Conservation (phyloP, 2,113 vertebrate genomes). For the Ceratotherium simum region DNA sequence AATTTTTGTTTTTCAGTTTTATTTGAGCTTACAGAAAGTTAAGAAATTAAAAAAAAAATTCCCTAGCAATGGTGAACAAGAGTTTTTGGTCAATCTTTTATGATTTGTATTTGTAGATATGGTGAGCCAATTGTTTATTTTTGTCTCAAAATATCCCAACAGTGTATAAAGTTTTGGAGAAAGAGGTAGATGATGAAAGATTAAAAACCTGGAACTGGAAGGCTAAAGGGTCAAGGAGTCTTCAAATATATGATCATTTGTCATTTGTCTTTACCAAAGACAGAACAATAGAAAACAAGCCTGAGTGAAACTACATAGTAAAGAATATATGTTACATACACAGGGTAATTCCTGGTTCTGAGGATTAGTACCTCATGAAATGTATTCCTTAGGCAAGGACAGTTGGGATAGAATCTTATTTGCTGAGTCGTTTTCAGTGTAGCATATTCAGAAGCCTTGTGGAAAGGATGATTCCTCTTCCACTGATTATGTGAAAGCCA, state of each 20-base stretch:
- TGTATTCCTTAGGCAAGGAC: background rate
- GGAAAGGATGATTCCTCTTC: background rate
- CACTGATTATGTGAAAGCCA: background rate
- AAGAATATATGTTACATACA: background rate
- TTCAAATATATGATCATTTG: background rate
- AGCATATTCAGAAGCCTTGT: background rate
- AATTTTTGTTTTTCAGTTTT: background rate
- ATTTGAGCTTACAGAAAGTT: background rate
- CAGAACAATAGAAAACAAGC: background rate
- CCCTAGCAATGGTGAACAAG: background rate
- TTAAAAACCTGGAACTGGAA: background rate
- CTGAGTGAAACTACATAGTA: background rate
- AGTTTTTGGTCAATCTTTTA: background rate
- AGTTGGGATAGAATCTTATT: background rate
- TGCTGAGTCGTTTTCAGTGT: background rate
- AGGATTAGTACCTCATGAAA: background rate
- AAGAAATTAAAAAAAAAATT: background rate
- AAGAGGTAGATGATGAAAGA: background rate
- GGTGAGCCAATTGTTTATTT: background rate
- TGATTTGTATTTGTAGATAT: background rate
- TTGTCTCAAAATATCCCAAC: background rate
- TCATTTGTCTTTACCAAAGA: background rate
- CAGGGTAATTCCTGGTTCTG: background rate
- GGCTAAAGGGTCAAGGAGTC: background rate
- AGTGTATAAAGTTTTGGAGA: background rate